Conservation (phyloP, 2,888 invertebrate species). For the Callosobruchus maculatus region DNA sequence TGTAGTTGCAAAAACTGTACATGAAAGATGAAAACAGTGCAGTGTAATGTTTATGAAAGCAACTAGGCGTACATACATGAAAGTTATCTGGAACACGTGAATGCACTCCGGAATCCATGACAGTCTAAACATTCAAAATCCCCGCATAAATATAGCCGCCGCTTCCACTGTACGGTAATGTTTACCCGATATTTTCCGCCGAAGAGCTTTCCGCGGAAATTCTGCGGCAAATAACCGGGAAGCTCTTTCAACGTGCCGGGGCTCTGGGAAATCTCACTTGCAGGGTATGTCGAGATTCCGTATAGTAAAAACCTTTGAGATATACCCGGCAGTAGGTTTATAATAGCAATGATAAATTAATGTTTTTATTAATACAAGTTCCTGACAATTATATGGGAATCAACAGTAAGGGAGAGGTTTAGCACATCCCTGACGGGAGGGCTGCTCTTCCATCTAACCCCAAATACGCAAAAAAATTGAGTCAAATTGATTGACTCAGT, state of each 20-base stretch:
- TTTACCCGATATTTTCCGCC: neutral
- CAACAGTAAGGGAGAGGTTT: no score
- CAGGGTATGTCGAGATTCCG: no score
- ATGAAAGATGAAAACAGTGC: neutral
- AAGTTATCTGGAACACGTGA: constrained; percentile 1
- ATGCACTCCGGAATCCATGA: constrained; percentile 5
- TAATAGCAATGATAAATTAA: no score
- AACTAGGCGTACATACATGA: neutral
- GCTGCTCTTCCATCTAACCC: no score
- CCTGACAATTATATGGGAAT: no score
- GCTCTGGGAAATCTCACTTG: neutral
- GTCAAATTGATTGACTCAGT: no score
- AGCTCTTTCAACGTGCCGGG: neutral
- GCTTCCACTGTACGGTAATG: neutral
- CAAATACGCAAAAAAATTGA: no score
- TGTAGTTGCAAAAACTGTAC: no score
- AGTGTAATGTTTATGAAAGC: neutral
- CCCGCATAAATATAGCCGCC: constrained; percentile 6
- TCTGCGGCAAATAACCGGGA: neutral
- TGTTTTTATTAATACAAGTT: no score
- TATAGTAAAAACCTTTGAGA: no score
- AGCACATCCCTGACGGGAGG: no score
- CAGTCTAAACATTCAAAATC: constrained; percentile 9
- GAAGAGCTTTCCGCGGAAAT: neutral
- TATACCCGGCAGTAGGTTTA: no score